Conservation (phyloP, 1,140 invertebrate genomes). For the Polyergus mexicanus region DNA sequence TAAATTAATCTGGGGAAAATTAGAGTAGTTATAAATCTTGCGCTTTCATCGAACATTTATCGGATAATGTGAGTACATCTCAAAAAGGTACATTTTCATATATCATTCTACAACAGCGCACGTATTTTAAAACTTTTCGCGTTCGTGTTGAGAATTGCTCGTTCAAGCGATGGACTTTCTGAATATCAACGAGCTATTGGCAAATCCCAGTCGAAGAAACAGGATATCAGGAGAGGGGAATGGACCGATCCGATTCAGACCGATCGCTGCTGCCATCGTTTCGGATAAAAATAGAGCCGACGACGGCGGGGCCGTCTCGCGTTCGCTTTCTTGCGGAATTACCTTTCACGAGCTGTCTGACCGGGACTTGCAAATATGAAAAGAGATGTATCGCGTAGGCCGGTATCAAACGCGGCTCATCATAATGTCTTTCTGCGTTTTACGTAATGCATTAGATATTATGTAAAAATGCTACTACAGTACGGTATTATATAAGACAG, state of each 20-base stretch:
- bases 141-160: constrained; percentile 34
- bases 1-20: neutral
- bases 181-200: constrained; percentile 77
- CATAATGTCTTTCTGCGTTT: neutral
- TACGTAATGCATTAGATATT: constrained; percentile 40
- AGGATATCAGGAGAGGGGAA: constrained; percentile 16
- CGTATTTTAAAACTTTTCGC: constrained; percentile 69
- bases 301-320: constrained; percentile 52
- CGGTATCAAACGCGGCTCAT: neutral
- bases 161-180: constrained; percentile 67
- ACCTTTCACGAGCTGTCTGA: constrained; percentile 70
- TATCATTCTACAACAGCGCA: constrained; percentile 62
- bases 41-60: constrained; percentile 15
- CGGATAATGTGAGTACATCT: neutral
- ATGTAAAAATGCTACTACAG: constrained; percentile 7
- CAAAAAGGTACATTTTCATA: constrained; percentile 51
- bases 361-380: constrained; percentile 22
- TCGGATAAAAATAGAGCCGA: constrained; percentile 66
- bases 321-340: constrained; percentile 57
- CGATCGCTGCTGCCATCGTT: constrained; percentile 53
- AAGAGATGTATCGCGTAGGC: constrained; percentile 27
- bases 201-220: constrained; percentile 64
- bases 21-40: neutral
- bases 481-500: neutral
- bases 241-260: constrained; percentile 51